Evolutionary conservation across 2,888 invertebrate species (phyloP).

Genomic region (Trichacis sp.): DNA sequence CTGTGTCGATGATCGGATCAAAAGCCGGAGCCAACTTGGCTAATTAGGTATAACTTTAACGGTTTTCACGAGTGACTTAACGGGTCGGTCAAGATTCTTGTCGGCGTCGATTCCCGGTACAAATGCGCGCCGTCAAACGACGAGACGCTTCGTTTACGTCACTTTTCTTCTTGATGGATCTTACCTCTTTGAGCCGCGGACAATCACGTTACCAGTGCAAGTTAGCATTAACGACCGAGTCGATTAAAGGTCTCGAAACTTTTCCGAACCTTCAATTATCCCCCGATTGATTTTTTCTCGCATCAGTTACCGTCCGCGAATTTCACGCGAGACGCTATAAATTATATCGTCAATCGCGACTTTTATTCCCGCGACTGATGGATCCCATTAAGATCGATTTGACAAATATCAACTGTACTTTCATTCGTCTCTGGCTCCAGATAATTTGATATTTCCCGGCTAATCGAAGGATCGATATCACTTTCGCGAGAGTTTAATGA

Average conservation of each 20-base stretch:
- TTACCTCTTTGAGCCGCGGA: constrained; percentile 41
- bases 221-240: constrained; percentile 26
- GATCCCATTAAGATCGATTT: neutral
- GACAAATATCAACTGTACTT: neutral
- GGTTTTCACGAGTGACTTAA: constrained; percentile 50
- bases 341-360: neutral
- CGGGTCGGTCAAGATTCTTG: constrained; percentile 50
- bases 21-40: constrained; percentile 45
- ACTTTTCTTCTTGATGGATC: constrained; percentile 49
- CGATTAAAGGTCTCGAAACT: neutral
- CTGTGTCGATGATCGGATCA: constrained; percentile 45
- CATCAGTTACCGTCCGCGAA: neutral
- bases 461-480: neutral
- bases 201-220: constrained; percentile 45
- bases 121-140: constrained; percentile 32
- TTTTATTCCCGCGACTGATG: neutral
- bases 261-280: neutral
- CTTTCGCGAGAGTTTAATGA: neutral
- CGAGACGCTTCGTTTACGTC: constrained; percentile 47
- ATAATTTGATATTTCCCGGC: neutral
- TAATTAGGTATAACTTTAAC: constrained; percentile 50
- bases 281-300: neutral
- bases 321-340: neutral
- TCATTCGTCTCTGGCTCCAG: neutral
- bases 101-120: constrained; percentile 39